These are phyloP conservation scores for Aurelia coerulea DNA, from an alignment of 30 jellyfish, hydroid and myxozoan genomes.

Conservation along the genomic window DNA sequence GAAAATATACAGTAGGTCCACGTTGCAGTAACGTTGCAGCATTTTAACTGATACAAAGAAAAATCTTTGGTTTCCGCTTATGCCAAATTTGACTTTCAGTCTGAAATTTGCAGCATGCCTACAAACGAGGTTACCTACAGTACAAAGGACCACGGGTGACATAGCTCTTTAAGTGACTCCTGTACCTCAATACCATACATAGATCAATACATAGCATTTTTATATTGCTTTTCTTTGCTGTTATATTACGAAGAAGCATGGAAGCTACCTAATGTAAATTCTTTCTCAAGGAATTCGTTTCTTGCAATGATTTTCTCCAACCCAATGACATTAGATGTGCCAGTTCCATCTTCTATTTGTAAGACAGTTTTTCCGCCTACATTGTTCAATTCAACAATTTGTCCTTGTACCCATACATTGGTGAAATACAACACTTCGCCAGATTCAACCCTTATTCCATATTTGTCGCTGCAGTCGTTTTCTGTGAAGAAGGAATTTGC, in stretches of 20 bases:
- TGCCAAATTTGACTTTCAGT: too few relatives aligned
- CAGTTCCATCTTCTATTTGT: slow-evolving; percentile 37
- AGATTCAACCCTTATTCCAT: background rate
- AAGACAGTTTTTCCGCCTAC: background rate
- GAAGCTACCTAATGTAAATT: background rate
- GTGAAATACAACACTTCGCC: background rate
- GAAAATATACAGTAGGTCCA: too few relatives aligned
- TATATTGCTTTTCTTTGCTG: background rate
- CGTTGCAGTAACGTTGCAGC: too few relatives aligned
- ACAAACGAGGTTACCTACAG: background rate
- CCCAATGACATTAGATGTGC: slow-evolving; percentile 21
- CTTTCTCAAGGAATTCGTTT: slow-evolving; percentile 10
- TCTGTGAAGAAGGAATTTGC: background rate
- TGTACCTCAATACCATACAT: too few relatives aligned
- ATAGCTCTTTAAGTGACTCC: too few relatives aligned
- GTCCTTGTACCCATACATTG: slow-evolving; percentile 66
- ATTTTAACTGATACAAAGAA: too few relatives aligned
- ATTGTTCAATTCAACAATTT: background rate
- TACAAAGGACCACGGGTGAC: too few relatives aligned
- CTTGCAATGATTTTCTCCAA: slow-evolving; percentile 10
- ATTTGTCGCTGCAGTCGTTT: background rate
- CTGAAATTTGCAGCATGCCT: background rate
- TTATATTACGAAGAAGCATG: background rate
- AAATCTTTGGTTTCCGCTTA: too few relatives aligned
- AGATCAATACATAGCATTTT: too few relatives aligned